phyloP scores from a whole-genome alignment of 2,797 vertebrate genomes.

The Amazona finschi region DNA sequence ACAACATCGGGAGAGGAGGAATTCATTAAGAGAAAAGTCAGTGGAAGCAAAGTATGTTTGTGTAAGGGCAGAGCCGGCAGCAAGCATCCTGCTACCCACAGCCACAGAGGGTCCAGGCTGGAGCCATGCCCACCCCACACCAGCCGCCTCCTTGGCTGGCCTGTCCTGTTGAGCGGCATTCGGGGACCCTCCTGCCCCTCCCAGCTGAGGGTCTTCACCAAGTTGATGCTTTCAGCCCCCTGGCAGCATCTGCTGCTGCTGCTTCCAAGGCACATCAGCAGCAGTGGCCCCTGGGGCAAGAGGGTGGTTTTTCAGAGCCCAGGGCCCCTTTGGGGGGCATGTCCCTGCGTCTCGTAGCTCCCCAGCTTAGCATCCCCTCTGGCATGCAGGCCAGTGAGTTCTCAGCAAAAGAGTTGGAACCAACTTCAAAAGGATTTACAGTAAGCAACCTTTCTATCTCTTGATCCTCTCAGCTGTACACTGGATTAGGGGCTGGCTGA shows the following conservation, averaged over 20 bases:
- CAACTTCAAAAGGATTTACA: conserved; percentile 57
- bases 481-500: conserved; percentile 43
- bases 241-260: neutral
- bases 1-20: conserved; percentile 45
- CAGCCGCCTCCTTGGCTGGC: neutral
- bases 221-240: neutral
- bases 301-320: neutral
- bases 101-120: neutral
- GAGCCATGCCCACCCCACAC: neutral
- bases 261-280: neutral
- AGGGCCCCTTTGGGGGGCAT: neutral
- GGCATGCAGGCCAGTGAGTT: neutral
- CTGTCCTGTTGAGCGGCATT: neutral
- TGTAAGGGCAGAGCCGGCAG: neutral
- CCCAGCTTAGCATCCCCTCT: neutral
- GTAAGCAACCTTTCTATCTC: conserved; percentile 54
- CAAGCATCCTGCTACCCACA: neutral
- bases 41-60: conserved; percentile 48
- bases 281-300: neutral
- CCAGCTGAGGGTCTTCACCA: neutral
- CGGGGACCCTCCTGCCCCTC: neutral
- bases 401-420: conserved; percentile 54
- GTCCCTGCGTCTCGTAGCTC: neutral
- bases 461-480: conserved; percentile 56
- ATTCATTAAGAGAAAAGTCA: conserved; percentile 57